phyloP scores from a whole-genome alignment of 2,797 vertebrate species.

The Girardinus metallicus region DNA sequence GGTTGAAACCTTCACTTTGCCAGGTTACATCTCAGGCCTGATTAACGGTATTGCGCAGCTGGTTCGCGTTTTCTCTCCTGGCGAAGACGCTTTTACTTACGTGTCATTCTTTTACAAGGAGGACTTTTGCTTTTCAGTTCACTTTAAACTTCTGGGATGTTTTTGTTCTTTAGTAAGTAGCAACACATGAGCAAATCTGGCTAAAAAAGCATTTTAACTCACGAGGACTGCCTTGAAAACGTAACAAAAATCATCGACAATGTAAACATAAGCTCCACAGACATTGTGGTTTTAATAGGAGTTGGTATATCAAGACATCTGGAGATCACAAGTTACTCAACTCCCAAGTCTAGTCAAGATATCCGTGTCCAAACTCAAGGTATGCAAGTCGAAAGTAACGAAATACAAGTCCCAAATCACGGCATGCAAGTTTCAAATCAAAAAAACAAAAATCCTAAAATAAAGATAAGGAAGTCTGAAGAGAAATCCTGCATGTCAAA shows the following conservation, averaged over 20 bases:
- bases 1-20: constrained; percentile 54
- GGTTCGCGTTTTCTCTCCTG: constrained; percentile 8
- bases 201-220: neutral
- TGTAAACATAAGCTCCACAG: neutral
- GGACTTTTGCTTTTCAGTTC: neutral
- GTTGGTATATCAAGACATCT: neutral
- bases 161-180: neutral
- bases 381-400: neutral
- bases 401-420: neutral
- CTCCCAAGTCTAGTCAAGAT: neutral
- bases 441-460: neutral
- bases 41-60: constrained; percentile 52
- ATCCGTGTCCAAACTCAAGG: neutral
- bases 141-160: neutral
- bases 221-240: neutral
- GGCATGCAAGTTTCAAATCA: neutral
- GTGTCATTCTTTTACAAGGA: neutral
- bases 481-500: too few species aligned
- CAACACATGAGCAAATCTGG: neutral
- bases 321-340: neutral
- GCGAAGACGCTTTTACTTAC: neutral
- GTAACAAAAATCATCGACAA: neutral
- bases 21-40: constrained; percentile 61
- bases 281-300: neutral
- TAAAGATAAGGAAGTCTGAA: too few species aligned